Evolutionary conservation across 2,888 invertebrate species (phyloP).

Genomic region (Lampropteryx suffumata): DNA sequence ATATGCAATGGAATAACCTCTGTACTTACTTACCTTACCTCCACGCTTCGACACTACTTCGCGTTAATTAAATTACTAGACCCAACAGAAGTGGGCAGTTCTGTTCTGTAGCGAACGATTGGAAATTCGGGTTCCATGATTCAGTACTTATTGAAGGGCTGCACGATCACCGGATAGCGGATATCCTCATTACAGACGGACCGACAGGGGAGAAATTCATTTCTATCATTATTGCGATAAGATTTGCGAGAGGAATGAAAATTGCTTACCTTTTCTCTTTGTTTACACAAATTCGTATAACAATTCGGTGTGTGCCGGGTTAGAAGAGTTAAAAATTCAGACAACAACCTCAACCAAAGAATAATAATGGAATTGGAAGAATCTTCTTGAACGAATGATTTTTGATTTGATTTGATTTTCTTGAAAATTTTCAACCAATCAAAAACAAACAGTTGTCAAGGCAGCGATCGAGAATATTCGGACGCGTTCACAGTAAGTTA

Average conservation of each 20-base stretch:
- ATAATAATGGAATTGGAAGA: too few relatives aligned
- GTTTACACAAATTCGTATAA: slow-evolving; percentile 9
- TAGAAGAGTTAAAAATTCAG: slow-evolving; percentile 1
- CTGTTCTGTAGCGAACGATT: slow-evolving; percentile 14
- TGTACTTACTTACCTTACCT: neutral
- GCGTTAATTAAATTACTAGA: slow-evolving; percentile 53
- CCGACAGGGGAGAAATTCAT: slow-evolving; percentile 3
- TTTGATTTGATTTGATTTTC: slow-evolving; percentile 46
- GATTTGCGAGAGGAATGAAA: neutral
- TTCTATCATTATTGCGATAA: neutral
- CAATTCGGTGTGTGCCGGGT: neutral
- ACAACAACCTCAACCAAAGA: slow-evolving; percentile 17
- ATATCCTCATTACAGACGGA: slow-evolving; percentile 64
- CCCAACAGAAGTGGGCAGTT: slow-evolving; percentile 34
- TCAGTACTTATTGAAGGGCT: slow-evolving; percentile 29
- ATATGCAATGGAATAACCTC: slow-evolving; percentile 20
- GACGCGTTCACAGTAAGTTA: slow-evolving; percentile 58
- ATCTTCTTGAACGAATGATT: slow-evolving; percentile 42
- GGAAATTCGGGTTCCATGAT: slow-evolving; percentile 13
- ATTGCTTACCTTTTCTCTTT: slow-evolving; percentile 10
- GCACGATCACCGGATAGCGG: slow-evolving; percentile 63
- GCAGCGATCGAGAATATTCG: slow-evolving; percentile 54
- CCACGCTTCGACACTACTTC: slow-evolving; percentile 20
- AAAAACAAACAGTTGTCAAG: slow-evolving; percentile 76
- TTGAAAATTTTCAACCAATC: slow-evolving; percentile 72